These are phyloP conservation scores for Sphyrna mokarran DNA, from an alignment of 2,113 vertebrate genomes.

Conservation along the genomic window DNA sequence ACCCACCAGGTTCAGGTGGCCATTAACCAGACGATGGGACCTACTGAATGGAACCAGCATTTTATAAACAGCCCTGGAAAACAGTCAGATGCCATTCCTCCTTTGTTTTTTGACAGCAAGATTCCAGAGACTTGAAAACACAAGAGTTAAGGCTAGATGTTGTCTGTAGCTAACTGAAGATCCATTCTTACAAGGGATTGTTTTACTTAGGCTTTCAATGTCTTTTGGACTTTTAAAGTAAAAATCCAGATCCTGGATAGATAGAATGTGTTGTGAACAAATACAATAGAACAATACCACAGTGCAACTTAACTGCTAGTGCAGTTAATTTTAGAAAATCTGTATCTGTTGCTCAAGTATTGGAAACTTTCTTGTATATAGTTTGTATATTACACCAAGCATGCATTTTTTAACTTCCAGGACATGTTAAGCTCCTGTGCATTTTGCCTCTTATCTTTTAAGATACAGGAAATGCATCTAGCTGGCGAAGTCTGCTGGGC, in stretches of 20 bases:
- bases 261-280: not conserved
- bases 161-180: conserved; percentile 24
- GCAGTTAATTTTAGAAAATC: not conserved
- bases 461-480: not conserved
- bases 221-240: not conserved
- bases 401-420: not conserved
- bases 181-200: not conserved
- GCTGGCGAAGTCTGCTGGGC: not conserved
- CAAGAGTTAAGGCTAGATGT: not conserved
- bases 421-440: not conserved
- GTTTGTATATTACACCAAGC: conserved; percentile 1
- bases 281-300: not conserved
- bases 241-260: not conserved
- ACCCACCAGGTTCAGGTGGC: conserved; percentile 63
- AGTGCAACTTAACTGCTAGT: not conserved
- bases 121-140: conserved; percentile 50
- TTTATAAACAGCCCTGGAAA: conserved; percentile 39
- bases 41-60: conserved; percentile 32
- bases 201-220: not conserved
- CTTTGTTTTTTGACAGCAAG: conserved; percentile 44
- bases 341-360: not conserved
- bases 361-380: not conserved
- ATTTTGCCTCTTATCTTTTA: not conserved
- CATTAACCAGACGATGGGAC: conserved; percentile 51
- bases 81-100: conserved; percentile 45